Base-by-base conservation (phyloP, 2,888 invertebrate genomes). In the Girardia tigrina region DNA sequence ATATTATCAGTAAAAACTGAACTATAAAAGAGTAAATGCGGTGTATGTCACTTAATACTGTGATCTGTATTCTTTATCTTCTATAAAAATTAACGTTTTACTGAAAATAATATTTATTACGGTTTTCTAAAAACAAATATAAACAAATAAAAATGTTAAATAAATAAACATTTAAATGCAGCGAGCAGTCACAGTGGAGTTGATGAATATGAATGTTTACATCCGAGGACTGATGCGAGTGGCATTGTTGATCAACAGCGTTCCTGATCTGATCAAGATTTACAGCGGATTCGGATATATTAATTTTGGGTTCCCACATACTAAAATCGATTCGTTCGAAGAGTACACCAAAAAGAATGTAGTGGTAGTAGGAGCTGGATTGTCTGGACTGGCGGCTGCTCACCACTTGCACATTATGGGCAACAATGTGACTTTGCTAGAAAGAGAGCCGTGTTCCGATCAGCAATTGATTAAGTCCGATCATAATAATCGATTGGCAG, bases 351-450 rank as follows among this genome's bases (percentile, higher is more conserved):
- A 56, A 16, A 4, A n/a, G 23, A 23, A 56, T 56, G 88, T 88
- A 0, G 86, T 88, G 76, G 86, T 88, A 70, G 88, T 88, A 81
- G 89, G 89, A 79, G 88, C 90, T 80, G 95, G 95, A 71, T 93
- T 95, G 29, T 93, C 94, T 26, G 95, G 95, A 0, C 86, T 97
- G 78, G 91, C 91, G 27, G 95, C 94, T 42, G 95, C 94, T 0
- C 90, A 93, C 79, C 95, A 97, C 83, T 86, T 97, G 80, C 90
- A 90, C 80, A 91, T 93, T 78, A 94, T 95, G 86, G 95, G 95
- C 1, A 90, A 94, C 87, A 94, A 95, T 85, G 94, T 94, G 16
- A 88, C 92, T 28, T 90, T 95, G 28, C 79, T 87, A 26, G 87
- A 87, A 80, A 84, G 87, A 1, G 81, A 87, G 8, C 8, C 8